Base-by-base conservation (phyloP, 2,888 invertebrate species). In the Esperia sulphurella region DNA sequence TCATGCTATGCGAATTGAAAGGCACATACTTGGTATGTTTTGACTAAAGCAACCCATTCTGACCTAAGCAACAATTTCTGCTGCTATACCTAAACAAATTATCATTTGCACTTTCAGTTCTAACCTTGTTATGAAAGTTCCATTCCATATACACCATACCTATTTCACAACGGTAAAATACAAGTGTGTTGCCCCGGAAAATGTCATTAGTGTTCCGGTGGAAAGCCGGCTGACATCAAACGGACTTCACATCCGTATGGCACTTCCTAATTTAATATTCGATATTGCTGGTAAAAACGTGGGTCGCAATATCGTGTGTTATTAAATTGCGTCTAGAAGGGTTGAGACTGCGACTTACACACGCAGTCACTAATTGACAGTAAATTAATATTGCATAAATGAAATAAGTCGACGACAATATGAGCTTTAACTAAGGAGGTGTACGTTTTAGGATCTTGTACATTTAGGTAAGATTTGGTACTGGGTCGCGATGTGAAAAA, bases 221-320 rank as follows among this genome's bases (percentile, higher is more conserved):
- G 68, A 75, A 71, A 71, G 73, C 68, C 59, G 65, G 65, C 63
- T 73, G 67, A 86, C 83, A 83, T 88, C 87, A 88, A 87, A 86
- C 86, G 83, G 81, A 82, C 78, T 79, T 67, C 68, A 71, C 76
- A 77, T 79, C 75, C 75, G 74, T 77, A 80, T 74, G 75, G 68
- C 68, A 75, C 74, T 79, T 79, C 69, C 68, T 86, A 83, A 87
- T 83, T 86, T 82, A 84, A 88, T 88, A 81, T 78, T 72, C 74
- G 65, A 75, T 75, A 76, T 75, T 77, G 78, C 79, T 68, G 70
- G 73, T 81, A 84, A 86, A 86, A 86, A 83, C 79, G 74, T 77
- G 71, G 65, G 68, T 71, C 68, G 71, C 71, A 75, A 73, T 72
- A 74, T 71, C 63, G 71, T 61, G 64, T 65, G 61, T 79, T 81